phyloP scores from a whole-genome alignment of 2,113 vertebrate genomes.

The Calidris pugnax region DNA sequence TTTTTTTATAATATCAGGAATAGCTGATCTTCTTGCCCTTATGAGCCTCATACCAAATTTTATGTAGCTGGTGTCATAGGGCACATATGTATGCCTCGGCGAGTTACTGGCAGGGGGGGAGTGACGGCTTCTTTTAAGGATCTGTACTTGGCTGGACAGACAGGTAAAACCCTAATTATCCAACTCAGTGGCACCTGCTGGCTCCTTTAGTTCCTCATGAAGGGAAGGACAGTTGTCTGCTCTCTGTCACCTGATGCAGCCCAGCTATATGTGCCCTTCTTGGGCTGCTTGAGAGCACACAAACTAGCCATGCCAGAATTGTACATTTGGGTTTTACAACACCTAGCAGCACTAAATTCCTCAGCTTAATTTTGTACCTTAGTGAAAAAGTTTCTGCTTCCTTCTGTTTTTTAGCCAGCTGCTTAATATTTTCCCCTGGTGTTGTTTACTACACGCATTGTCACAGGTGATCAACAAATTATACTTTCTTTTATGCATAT shows the following conservation, averaged over 20 bases:
- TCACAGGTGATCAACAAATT: background rate
- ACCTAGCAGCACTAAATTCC: background rate
- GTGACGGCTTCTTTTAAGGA: background rate
- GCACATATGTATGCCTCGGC: background rate
- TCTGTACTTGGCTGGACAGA: background rate
- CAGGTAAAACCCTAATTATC: background rate
- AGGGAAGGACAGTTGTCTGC: background rate
- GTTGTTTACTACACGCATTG: fast-evolving
- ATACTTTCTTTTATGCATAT: background rate
- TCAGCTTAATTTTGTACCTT: background rate
- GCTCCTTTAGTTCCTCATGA: background rate
- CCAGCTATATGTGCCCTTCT: background rate
- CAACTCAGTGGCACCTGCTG: background rate
- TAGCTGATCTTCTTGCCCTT: background rate
- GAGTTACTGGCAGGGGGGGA: background rate
- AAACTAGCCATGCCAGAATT: background rate
- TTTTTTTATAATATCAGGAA: background rate
- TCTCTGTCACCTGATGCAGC: background rate
- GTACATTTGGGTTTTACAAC: background rate
- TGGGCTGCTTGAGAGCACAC: background rate
- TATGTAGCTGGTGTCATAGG: background rate
- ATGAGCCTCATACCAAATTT: background rate
- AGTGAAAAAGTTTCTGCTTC: background rate
- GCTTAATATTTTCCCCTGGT: background rate
- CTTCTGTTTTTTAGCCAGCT: background rate